Percentiles rank a stretch among this genome's conserved stretches.
phyloP scores from a whole-genome alignment of 2,888 invertebrate species.

The Unio delphinus region DNA sequence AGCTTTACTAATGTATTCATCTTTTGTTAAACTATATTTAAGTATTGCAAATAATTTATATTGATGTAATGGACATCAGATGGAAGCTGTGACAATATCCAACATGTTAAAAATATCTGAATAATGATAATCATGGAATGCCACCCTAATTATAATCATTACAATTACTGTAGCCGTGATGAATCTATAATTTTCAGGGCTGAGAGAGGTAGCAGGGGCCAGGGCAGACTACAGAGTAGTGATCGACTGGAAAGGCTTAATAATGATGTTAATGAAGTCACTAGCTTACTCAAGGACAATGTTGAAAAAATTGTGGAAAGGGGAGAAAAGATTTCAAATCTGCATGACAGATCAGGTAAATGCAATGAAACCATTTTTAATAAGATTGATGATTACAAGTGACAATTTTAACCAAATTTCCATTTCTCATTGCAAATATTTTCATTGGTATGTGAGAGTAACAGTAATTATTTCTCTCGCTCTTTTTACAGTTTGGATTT shows the following conservation, averaged over 20 bases:
- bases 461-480: no score
- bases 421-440: no score
- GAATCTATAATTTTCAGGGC: conserved; percentile 1
- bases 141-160: neutral
- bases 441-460: no score
- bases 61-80: no score
- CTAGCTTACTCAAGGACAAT: conserved; percentile 54
- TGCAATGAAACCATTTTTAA: neutral
- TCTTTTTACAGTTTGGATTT: no score
- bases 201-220: conserved; percentile 1
- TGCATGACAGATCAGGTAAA: conserved; percentile 57
- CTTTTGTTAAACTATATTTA: no score
- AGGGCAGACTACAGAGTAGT: neutral
- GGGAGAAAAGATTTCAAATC: conserved; percentile 51
- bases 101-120: no score
- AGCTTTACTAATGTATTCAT: no score
- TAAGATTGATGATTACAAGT: neutral
- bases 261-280: conserved; percentile 56
- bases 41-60: no score
- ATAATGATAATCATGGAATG: no score
- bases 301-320: conserved; percentile 58
- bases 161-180: neutral
- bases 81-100: no score
- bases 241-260: conserved; percentile 5
- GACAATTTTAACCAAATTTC: no score